A percentile compares a stretch with the other conserved stretches of the same genome.
These are phyloP conservation scores for Pelagia noctiluca DNA, from an alignment of 30 jellyfish, hydroid and myxozoan genomes.

Conservation along the genomic window DNA sequence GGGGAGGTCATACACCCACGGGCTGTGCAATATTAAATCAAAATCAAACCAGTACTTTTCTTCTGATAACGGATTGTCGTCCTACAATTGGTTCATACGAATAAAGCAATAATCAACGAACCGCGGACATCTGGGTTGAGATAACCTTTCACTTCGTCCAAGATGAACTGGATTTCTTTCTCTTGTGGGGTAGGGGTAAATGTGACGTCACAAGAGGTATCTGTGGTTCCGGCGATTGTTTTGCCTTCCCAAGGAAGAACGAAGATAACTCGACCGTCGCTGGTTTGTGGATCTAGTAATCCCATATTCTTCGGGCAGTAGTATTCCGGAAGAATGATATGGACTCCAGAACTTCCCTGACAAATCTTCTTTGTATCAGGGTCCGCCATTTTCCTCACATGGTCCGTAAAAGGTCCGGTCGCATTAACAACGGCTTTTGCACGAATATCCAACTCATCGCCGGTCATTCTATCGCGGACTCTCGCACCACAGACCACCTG, in stretches of 20 bases:
- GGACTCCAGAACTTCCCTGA: conserved; percentile 98
- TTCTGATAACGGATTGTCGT: no score
- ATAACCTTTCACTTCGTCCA: conserved; percentile 76
- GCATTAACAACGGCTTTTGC: conserved; percentile 99
- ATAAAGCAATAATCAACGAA: conserved; percentile 6
- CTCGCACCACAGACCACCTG: conserved; percentile 92
- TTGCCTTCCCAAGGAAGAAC: conserved; percentile 99
- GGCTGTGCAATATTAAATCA: no score
- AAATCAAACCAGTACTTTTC: no score
- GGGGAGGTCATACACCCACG: no score
- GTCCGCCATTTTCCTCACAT: conserved; percentile 89
- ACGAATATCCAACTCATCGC: conserved; percentile 90
- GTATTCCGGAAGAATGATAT: conserved; percentile 89
- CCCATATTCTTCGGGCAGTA: conserved; percentile 96
- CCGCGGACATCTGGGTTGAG: conserved; percentile 89
- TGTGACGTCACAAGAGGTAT: conserved; percentile 83
- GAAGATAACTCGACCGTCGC: conserved; percentile 98
- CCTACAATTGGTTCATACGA: no score
- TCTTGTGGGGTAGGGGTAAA: conserved; percentile 89
- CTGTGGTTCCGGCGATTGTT: conserved; percentile 99
- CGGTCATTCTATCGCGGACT: conserved; percentile 83
- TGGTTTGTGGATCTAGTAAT: conserved; percentile 93
- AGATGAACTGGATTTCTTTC: conserved; percentile 84
- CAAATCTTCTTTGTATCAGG: conserved; percentile 71
- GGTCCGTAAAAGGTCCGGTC: conserved; percentile 99